Evolutionary conservation across 2,888 invertebrate species (phyloP).

Genomic region (Rhagonycha fulva): DNA sequence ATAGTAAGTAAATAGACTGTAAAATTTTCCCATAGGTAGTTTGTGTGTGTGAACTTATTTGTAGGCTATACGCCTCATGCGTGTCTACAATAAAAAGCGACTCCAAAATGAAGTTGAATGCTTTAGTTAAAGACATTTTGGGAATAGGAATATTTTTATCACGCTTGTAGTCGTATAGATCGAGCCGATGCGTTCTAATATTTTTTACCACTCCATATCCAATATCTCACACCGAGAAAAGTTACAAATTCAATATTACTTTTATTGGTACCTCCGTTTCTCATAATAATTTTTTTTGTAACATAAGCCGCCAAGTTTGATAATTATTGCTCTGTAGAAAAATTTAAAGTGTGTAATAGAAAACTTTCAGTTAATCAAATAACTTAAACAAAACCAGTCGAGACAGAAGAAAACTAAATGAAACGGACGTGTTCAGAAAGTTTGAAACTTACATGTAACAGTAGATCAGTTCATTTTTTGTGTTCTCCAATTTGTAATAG

Average conservation of each 20-base stretch:
- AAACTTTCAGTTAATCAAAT: not conserved
- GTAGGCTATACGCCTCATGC: conserved; percentile 15
- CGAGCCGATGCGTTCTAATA: conserved; percentile 26
- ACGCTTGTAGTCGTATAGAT: conserved; percentile 21
- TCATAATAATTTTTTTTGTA: not conserved
- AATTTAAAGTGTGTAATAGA: not conserved
- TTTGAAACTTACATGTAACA: not conserved
- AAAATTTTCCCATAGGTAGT: conserved; percentile 5
- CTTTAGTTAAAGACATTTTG: conserved; percentile 23
- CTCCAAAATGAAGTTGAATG: conserved; percentile 23
- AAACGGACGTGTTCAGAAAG: not conserved
- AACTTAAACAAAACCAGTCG: not conserved
- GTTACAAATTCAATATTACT: not conserved
- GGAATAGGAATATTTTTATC: conserved; percentile 25
- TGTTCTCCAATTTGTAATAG: not conserved
- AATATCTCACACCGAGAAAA: conserved; percentile 11
- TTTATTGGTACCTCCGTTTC: not conserved
- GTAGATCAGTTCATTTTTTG: not conserved
- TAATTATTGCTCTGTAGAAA: not conserved
- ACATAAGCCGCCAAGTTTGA: not conserved
- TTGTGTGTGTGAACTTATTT: conserved; percentile 6
- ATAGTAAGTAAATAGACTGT: not conserved
- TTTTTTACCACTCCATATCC: conserved; percentile 26
- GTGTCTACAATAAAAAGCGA: conserved; percentile 21
- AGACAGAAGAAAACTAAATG: not conserved